Percentiles rank a stretch among this genome's conserved stretches.
Conservation (phyloP, 2,888 invertebrate genomes). For the Rotaria sp. region DNA sequence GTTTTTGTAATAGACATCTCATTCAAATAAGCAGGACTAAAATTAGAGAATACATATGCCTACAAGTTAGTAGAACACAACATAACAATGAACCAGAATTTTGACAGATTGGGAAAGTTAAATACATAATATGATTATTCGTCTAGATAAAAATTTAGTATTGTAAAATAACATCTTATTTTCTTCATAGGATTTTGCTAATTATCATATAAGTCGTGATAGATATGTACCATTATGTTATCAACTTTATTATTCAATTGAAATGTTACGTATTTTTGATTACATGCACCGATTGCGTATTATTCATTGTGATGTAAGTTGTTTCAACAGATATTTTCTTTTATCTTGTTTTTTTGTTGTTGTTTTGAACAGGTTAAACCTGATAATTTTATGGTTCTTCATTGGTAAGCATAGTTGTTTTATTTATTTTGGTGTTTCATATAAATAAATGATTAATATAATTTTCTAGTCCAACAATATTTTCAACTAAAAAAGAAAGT, state of each 20-base stretch:
- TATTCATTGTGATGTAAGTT: constrained; percentile 4
- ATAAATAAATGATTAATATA: background rate
- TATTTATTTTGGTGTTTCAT: background rate
- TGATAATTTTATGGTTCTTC: constrained; percentile 25
- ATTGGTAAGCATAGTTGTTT: background rate
- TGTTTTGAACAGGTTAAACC: background rate
- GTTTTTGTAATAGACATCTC: too few species aligned
- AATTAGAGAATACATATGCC: too few species aligned
- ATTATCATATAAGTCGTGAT: constrained; percentile 29
- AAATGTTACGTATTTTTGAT: constrained; percentile 3
- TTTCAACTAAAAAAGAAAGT: background rate
- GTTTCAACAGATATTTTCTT: background rate
- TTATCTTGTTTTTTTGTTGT: background rate
- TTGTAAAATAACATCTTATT: too few species aligned
- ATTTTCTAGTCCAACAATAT: background rate
- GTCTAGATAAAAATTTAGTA: too few species aligned
- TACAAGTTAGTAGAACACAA: too few species aligned
- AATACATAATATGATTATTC: too few species aligned
- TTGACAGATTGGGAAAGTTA: too few species aligned
- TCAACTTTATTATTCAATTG: constrained; percentile 26
- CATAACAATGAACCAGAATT: too few species aligned
- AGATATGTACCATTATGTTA: constrained; percentile 13
- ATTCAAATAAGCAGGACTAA: too few species aligned
- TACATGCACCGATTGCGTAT: constrained; percentile 2
- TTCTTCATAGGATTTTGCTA: constrained; percentile 10